These are phyloP conservation scores for Synanthedon andrenaeformis DNA, from an alignment of 2,888 invertebrate genomes.

Conservation along the genomic window DNA sequence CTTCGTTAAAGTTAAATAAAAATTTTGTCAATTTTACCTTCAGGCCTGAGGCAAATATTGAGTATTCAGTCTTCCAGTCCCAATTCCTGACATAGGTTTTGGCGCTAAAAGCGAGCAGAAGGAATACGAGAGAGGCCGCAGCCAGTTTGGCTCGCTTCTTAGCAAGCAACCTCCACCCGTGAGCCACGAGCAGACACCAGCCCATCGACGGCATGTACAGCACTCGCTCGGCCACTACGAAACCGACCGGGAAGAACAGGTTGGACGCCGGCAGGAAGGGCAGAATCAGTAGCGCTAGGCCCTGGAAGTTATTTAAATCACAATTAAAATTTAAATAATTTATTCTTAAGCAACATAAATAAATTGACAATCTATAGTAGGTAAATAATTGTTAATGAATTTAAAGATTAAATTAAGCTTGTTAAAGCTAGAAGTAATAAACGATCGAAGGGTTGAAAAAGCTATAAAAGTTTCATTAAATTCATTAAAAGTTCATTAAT, in stretches of 20 bases:
- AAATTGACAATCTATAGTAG: neutral
- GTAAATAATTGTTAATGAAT: neutral
- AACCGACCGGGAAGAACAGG: constrained; percentile 97
- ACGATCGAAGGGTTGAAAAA: too few relatives aligned
- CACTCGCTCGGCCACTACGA: constrained; percentile 95
- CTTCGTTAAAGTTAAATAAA: too few relatives aligned
- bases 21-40: constrained; percentile 41
- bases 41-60: constrained; percentile 93
- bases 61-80: constrained; percentile 95
- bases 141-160: constrained; percentile 75
- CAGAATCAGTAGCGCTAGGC: constrained; percentile 85
- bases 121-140: constrained; percentile 74
- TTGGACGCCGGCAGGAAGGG: constrained; percentile 97
- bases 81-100: constrained; percentile 91
- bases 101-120: constrained; percentile 82
- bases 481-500: too few relatives aligned
- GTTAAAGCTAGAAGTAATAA: too few relatives aligned
- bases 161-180: constrained; percentile 81
- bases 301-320: constrained; percentile 64
- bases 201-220: constrained; percentile 98
- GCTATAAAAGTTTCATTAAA: too few relatives aligned
- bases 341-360: neutral
- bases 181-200: constrained; percentile 91
- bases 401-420: neutral
- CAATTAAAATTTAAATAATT: neutral